These are phyloP conservation scores for Silurus aristotelis DNA, from an alignment of 2,797 vertebrate species.

Conservation along the genomic window DNA sequence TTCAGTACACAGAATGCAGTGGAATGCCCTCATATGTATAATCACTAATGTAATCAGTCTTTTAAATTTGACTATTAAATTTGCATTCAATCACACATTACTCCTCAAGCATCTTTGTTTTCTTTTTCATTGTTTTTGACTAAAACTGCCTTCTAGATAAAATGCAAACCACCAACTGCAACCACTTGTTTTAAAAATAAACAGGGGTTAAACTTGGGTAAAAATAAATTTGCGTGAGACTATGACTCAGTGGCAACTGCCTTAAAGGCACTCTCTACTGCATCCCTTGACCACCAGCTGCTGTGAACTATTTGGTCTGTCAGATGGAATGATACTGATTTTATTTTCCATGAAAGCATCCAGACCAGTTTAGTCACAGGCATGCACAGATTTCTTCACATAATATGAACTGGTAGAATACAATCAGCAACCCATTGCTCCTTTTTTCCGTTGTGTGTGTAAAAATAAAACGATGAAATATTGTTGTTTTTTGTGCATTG, in stretches of 20 bases:
- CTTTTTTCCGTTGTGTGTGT: background rate
- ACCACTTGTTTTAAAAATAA: background rate
- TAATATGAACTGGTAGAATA: slow-evolving; percentile 17
- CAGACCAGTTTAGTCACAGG: slow-evolving; percentile 25
- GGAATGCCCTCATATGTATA: background rate
- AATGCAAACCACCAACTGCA: background rate
- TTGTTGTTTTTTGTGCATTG: background rate
- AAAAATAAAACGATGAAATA: slow-evolving; percentile 3
- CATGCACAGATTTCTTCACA: slow-evolving; percentile 22
- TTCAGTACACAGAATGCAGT: background rate
- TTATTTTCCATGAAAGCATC: slow-evolving; percentile 19
- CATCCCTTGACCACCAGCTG: slow-evolving; percentile 19
- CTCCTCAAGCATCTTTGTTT: background rate
- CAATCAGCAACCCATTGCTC: background rate
- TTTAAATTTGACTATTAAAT: background rate
- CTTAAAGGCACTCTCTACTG: slow-evolving; percentile 5
- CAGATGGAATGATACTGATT: slow-evolving; percentile 26
- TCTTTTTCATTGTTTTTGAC: background rate
- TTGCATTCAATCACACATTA: background rate
- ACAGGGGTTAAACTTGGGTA: background rate
- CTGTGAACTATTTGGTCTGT: slow-evolving; percentile 12
- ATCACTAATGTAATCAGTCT: background rate
- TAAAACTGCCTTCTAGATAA: background rate
- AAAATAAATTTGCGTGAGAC: slow-evolving; percentile 1
- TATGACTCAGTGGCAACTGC: slow-evolving; percentile 12